These are phyloP conservation scores for Acromyrmex heyeri DNA, from an alignment of 1,140 invertebrate genomes.

Conservation along the genomic window DNA sequence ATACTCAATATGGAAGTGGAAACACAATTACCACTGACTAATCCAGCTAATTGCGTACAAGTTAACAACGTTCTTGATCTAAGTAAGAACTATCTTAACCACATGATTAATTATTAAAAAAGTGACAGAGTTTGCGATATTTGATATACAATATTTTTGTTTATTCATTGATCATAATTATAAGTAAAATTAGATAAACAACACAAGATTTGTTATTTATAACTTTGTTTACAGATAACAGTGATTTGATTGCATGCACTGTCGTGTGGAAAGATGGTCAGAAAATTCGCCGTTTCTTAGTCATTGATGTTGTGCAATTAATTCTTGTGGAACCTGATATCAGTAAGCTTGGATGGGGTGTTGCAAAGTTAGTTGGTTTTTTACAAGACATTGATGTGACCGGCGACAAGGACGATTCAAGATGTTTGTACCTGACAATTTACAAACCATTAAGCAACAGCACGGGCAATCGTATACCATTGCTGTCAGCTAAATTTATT, in stretches of 20 bases:
- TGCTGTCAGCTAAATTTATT: conserved; percentile 96
- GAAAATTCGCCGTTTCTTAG: conserved; percentile 96
- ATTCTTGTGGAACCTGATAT: conserved; percentile 98
- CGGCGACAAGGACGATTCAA: conserved; percentile 98
- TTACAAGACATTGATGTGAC: conserved; percentile 93
- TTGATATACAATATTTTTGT: conserved; percentile 3
- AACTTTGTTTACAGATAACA: conserved; percentile 93
- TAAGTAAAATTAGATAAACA: background rate
- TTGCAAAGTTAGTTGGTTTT: conserved; percentile 97
- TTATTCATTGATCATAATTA: background rate
- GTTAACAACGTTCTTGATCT: conserved; percentile 97
- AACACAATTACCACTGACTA: conserved; percentile 96
- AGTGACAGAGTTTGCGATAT: background rate
- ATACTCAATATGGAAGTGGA: conserved; percentile 94
- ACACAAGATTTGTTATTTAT: conserved; percentile 13
- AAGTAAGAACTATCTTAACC: conserved; percentile 88
- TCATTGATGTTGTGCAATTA: conserved; percentile 97
- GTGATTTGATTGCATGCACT: conserved; percentile 98
- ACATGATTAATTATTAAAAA: conserved; percentile 4
- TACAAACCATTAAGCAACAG: conserved; percentile 92
- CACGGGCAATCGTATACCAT: conserved; percentile 90
- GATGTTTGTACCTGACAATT: conserved; percentile 98
- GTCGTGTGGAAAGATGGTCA: conserved; percentile 96
- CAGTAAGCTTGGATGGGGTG: conserved; percentile 97
- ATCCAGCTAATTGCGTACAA: conserved; percentile 95